phyloP scores from a whole-genome alignment of 2,888 invertebrate genomes.

The Cheilosia pagana region DNA sequence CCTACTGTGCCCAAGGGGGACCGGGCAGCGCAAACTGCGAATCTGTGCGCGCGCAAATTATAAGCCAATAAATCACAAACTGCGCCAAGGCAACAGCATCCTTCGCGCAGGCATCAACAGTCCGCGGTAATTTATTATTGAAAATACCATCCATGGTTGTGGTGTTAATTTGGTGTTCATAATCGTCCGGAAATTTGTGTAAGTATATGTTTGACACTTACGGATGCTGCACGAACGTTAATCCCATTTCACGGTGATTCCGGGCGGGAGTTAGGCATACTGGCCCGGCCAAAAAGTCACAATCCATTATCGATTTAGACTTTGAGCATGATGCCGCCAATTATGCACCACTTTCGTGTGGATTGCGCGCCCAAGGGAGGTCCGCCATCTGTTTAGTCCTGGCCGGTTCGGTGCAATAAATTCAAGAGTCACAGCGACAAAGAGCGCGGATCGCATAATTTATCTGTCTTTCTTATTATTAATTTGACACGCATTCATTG shows the following conservation, averaged over 20 bases:
- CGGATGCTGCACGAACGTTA: constrained; percentile 79
- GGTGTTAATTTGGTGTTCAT: constrained; percentile 81
- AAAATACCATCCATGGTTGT: constrained; percentile 80
- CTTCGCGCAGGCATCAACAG: constrained; percentile 35
- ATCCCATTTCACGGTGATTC: constrained; percentile 83
- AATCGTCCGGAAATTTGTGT: constrained; percentile 72
- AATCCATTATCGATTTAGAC: constrained; percentile 73
- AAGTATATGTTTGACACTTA: constrained; percentile 77
- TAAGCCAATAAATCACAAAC: constrained; percentile 82
- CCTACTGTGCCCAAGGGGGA: constrained; percentile 10
- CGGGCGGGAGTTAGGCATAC: constrained; percentile 66
- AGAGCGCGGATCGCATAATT: constrained; percentile 72
- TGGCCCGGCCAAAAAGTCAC: constrained; percentile 57
- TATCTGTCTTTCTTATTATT: constrained; percentile 78
- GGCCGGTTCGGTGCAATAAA: constrained; percentile 60
- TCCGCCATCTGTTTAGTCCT: constrained; percentile 76
- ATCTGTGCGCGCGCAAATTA: constrained; percentile 81
- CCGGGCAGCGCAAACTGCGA: constrained; percentile 14
- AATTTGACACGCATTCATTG: constrained; percentile 83
- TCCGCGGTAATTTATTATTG: constrained; percentile 77
- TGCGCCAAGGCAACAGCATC: constrained; percentile 62
- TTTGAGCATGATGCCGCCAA: constrained; percentile 76
- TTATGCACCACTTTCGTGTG: constrained; percentile 72
- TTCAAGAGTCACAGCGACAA: constrained; percentile 70
- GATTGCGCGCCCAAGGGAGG: constrained; percentile 79